Conservation (phyloP, 2,888 invertebrate species). For the Nomada ferruginata region DNA sequence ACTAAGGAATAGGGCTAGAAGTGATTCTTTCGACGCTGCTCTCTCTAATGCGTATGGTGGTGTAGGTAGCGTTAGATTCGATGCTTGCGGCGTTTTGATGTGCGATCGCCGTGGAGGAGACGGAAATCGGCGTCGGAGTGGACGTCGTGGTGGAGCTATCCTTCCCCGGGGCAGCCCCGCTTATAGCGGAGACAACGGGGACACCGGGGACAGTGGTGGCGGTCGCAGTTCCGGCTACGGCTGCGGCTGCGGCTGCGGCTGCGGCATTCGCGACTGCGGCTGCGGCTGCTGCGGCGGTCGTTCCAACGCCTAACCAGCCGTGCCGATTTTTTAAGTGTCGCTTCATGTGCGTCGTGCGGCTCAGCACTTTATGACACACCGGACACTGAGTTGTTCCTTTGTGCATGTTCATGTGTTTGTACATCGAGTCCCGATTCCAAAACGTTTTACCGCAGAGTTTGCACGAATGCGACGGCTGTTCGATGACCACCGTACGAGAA, state of each 20-base stretch:
- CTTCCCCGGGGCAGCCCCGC: conserved; percentile 40
- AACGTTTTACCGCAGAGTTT: conserved; percentile 85
- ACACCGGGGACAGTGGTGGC: conserved; percentile 63
- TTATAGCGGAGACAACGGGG: conserved; percentile 66
- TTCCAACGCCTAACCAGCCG: conserved; percentile 81
- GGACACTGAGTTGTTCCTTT: conserved; percentile 85
- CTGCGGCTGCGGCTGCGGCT: conserved; percentile 54
- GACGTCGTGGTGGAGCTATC: conserved; percentile 22
- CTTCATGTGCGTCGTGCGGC: conserved; percentile 84
- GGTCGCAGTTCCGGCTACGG: conserved; percentile 53
- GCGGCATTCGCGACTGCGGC: conserved; percentile 63
- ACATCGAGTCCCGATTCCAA: conserved; percentile 85
- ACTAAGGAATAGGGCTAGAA: conserved; percentile 84
- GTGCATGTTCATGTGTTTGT: conserved; percentile 85
- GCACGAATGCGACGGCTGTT: conserved; percentile 84
- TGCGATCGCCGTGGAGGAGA: conserved; percentile 65
- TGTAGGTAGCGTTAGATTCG: conserved; percentile 78
- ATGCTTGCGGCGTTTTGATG: conserved; percentile 64
- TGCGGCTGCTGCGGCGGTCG: conserved; percentile 69
- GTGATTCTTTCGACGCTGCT: conserved; percentile 84
- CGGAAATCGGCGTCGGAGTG: conserved; percentile 65
- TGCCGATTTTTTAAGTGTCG: conserved; percentile 83
- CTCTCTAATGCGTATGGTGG: conserved; percentile 83
- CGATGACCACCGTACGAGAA: conserved; percentile 84
- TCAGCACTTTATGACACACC: conserved; percentile 85